A percentile compares a stretch with the other conserved stretches of the same genome.
phyloP scores from a whole-genome alignment of 2,113 vertebrate species.

The Ptyas mucosa region DNA sequence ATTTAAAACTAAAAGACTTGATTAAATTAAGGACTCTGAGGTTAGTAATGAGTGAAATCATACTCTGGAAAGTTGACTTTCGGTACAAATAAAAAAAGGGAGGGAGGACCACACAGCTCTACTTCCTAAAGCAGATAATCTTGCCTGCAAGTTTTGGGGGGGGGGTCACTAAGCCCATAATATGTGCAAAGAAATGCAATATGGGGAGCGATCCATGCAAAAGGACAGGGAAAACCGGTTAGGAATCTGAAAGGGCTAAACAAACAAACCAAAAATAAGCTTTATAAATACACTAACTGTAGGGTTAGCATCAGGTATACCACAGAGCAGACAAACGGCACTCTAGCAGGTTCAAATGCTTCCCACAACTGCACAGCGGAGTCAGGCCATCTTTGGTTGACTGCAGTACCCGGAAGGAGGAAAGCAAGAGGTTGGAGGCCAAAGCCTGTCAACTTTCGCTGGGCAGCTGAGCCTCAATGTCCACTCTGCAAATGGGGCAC shows the following conservation, averaged over 20 bases:
- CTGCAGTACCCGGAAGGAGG: constrained; percentile 89
- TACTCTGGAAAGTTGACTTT: constrained; percentile 89
- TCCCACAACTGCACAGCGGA: constrained; percentile 88
- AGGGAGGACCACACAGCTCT: constrained; percentile 79
- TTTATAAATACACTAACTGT: constrained; percentile 97
- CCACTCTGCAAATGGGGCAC: constrained; percentile 99
- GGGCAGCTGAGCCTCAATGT: constrained; percentile 98
- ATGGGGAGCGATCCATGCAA: constrained; percentile 93
- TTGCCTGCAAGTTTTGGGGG: constrained; percentile 91
- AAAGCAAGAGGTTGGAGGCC: constrained; percentile 65
- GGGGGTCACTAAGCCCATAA: constrained; percentile 80
- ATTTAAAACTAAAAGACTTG: constrained; percentile 92
- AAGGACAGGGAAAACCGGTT: constrained; percentile 82
- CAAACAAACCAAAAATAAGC: constrained; percentile 68
- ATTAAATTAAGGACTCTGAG: constrained; percentile 89
- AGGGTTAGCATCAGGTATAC: constrained; percentile 90
- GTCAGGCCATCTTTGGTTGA: constrained; percentile 99
- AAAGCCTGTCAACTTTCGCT: constrained; percentile 97
- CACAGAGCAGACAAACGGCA: constrained; percentile 91
- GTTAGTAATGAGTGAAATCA: constrained; percentile 89
- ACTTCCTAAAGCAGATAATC: constrained; percentile 94
- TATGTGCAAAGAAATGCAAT: constrained; percentile 99
- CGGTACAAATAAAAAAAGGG: constrained; percentile 74
- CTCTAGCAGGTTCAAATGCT: constrained; percentile 80
- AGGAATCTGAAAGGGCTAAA: constrained; percentile 86